Base-by-base conservation (phyloP, 2,797 vertebrate genomes). In the Mormyrus hasselquistii region DNA sequence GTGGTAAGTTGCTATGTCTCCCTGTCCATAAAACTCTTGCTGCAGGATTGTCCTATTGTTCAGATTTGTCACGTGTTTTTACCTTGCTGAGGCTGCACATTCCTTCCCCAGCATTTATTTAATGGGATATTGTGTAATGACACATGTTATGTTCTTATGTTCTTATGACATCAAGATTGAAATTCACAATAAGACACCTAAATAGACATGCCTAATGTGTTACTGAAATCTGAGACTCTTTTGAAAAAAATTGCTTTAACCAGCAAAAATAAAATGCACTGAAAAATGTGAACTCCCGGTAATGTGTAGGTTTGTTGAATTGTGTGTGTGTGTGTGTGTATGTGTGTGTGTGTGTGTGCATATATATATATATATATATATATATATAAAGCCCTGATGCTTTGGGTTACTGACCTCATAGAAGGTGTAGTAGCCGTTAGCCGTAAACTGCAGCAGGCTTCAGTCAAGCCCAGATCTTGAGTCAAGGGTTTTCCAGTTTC, bases 1-100 rank as follows among this genome's bases (percentile, higher is more conserved):
- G 96, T 96, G 95, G 96, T 96, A 92, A 96, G 95, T 59, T 14
- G 19, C 25, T 22, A 50, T 34, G 85, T 47, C 12, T 50, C 59
- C 62, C 16, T 53, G 3, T 0, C 0, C 50, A 53, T 55, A 57
- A n/a, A 34, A 55, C 50, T 16, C 12, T 29, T 12, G 9, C 62
- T 69, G 25, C 62, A 34, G 62, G 25, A 69, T 34, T 69, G 62
- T 69, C 10, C 62, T 69, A 34, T 34, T 69, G 10, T 69, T 10
- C 25, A 34, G 10, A 12, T 69, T 22, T 69, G 22, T 69, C 25
- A 12, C 14, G 34, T 34, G 25, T 34, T 12, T 69, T 29, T 69
- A 34, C 34, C 25, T 29, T 69, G 25, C 62, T 69, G 9, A 69
- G 62, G 25, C 62, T 87, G 52, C 52, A 29, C 52, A 47, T 87